Percentiles rank a stretch among this genome's conserved stretches.
Conservation (phyloP, 2,797 vertebrate species). For the Todus mexicanus region DNA sequence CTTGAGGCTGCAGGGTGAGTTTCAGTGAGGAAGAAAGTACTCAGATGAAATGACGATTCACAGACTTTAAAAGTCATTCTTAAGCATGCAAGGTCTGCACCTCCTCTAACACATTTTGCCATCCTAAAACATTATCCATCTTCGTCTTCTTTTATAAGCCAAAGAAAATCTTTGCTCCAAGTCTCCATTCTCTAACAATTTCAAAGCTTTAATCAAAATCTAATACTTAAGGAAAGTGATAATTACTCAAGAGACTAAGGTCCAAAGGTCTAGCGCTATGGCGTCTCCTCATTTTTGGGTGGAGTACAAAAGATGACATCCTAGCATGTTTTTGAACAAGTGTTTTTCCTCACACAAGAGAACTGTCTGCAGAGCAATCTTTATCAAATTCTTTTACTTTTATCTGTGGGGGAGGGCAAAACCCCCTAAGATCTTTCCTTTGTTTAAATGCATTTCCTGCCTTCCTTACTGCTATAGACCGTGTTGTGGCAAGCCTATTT, state of each 20-base stretch:
- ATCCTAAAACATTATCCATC: background rate
- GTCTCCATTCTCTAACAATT: background rate
- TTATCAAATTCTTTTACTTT: background rate
- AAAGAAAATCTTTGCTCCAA: background rate
- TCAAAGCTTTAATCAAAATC: background rate
- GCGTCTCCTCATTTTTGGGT: background rate
- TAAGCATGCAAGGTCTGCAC: background rate
- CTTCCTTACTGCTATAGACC: conserved; percentile 78
- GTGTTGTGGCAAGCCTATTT: conserved; percentile 83
- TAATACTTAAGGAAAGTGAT: background rate
- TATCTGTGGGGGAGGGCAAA: background rate
- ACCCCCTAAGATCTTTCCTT: conserved; percentile 44
- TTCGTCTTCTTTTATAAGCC: background rate
- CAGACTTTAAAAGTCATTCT: background rate
- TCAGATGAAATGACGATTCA: background rate
- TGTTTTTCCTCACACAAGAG: background rate
- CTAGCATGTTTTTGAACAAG: background rate
- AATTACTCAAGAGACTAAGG: background rate
- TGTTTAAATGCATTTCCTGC: conserved; percentile 88
- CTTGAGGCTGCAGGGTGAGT: background rate
- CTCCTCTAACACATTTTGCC: background rate
- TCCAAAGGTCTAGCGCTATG: background rate
- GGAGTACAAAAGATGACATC: background rate
- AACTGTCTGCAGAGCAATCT: background rate
- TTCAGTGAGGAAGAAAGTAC: background rate